Evolutionary conservation across 2,113 vertebrate genomes (phyloP), one percentile per base, ranked within the genome.

Genomic region (Aphelocoma coerulescens): DNA sequence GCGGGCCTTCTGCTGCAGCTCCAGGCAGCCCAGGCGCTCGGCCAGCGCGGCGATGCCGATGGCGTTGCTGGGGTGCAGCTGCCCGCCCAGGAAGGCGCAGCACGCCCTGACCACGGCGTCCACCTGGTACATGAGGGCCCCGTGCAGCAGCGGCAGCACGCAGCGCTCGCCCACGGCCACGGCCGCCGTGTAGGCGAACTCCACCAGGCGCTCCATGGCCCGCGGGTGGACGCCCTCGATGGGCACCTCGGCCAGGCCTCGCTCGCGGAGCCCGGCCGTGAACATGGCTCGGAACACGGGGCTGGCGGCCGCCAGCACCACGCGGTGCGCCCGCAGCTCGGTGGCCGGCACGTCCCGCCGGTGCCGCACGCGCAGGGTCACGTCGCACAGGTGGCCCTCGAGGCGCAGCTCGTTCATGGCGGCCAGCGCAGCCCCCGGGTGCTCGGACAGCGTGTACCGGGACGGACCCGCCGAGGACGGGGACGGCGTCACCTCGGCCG

Each of bases 261-360:
- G 98, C 85, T 99, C 99, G 55, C 98, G 98, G 30, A 99, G 97
- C 7, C 99, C 99, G 6, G 98, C 98, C 78, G 99, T 99, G 97
- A 99, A 99, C 99, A 99, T 99, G 97, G 99, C 99, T 13, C 98
- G 98, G 95, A 99, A 99, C 28, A 99, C 99, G 0, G 99, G 99
- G 49, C 99, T 99, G 15, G 98, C 99, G 1, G 99, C 99, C 0
- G 99, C 99, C 98, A 99, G 74, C 46, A 99, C 99, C 93, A 99
- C 98, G 75, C 99, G 99, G 95, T 99, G 99, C 0, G 99, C 99
- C 95, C 98, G 98, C 26, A 99, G 98, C 69, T 99, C 98, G 27
- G 98, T 98, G 98, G 6, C 98, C 97, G 10, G 97, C 55, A 33
- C 96, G 49, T 98, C 97, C 49, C 96, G 95, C 55, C 98, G 95